Evolutionary conservation across 1,140 invertebrate species (phyloP).

Genomic region (Drosophila simulans): DNA sequence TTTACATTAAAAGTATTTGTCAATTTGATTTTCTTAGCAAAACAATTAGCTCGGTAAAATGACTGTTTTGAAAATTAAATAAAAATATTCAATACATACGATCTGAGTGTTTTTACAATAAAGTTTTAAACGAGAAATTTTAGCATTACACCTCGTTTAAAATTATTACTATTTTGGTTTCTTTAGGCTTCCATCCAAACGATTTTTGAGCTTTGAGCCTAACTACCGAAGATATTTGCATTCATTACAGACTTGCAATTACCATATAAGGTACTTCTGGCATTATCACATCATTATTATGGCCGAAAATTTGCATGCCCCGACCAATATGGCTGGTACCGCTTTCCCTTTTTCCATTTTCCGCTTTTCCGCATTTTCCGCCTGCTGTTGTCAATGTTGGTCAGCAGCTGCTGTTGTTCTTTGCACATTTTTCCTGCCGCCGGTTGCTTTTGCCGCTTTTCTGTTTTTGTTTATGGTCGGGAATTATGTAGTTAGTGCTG

Average conservation of each 20-base stretch:
- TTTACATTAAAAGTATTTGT: too few relatives aligned
- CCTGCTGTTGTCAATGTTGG: constrained; percentile 65
- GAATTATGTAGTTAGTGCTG: constrained; percentile 75
- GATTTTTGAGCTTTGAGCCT: constrained; percentile 17
- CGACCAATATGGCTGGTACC: neutral
- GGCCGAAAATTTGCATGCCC: constrained; percentile 44
- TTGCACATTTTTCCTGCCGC: constrained; percentile 28
- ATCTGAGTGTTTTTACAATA: too few relatives aligned
- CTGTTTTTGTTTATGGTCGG: constrained; percentile 62
- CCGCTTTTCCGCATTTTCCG: constrained; percentile 19
- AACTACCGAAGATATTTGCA: constrained; percentile 35
- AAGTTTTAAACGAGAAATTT: too few relatives aligned
- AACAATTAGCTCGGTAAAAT: too few relatives aligned
- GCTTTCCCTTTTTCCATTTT: neutral
- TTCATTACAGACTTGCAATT: constrained; percentile 49
- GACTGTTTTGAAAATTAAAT: too few relatives aligned
- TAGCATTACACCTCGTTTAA: neutral
- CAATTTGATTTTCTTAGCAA: too few relatives aligned
- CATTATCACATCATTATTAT: constrained; percentile 58
- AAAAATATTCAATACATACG: too few relatives aligned
- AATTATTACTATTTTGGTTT: neutral
- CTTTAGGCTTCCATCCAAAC: neutral
- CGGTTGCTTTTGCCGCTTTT: constrained; percentile 25
- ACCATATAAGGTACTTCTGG: constrained; percentile 54
- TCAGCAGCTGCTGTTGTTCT: constrained; percentile 39